phyloP scores from a whole-genome alignment of 1,140 invertebrate species.

The Lycorma delicatula region DNA sequence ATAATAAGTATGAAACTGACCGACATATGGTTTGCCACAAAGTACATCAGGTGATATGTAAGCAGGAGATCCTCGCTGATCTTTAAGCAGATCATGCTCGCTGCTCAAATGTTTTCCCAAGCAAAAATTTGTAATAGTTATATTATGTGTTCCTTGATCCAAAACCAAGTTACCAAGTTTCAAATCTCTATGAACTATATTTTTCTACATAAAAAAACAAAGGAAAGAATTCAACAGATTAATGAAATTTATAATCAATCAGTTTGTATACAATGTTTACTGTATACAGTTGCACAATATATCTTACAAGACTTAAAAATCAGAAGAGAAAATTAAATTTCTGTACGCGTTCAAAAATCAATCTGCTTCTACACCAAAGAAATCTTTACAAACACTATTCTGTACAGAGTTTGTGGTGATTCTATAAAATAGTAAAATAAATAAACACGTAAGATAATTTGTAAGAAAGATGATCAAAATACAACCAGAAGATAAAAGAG shows the following conservation, averaged over 20 bases:
- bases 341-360: too few species aligned
- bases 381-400: neutral
- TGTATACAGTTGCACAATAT: too few species aligned
- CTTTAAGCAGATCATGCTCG: constrained; percentile 63
- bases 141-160: constrained; percentile 56
- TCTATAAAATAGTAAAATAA: constrained; percentile 7
- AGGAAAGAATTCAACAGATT: neutral
- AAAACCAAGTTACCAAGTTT: constrained; percentile 75
- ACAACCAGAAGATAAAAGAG: too few species aligned
- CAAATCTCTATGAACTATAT: constrained; percentile 74
- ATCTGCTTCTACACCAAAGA: too few species aligned
- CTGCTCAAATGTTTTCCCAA: constrained; percentile 67
- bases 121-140: constrained; percentile 75
- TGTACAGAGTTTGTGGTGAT: neutral
- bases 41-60: constrained; percentile 80
- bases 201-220: constrained; percentile 47
- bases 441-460: neutral
- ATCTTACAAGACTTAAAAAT: too few species aligned
- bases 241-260: constrained; percentile 3
- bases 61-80: constrained; percentile 74
- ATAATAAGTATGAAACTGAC: constrained; percentile 35
- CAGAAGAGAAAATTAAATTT: too few species aligned
- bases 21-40: constrained; percentile 60
- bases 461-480: too few species aligned
- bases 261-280: too few species aligned